phyloP scores from a whole-genome alignment of 2,113 vertebrate genomes.

The Nothocercus julius region DNA sequence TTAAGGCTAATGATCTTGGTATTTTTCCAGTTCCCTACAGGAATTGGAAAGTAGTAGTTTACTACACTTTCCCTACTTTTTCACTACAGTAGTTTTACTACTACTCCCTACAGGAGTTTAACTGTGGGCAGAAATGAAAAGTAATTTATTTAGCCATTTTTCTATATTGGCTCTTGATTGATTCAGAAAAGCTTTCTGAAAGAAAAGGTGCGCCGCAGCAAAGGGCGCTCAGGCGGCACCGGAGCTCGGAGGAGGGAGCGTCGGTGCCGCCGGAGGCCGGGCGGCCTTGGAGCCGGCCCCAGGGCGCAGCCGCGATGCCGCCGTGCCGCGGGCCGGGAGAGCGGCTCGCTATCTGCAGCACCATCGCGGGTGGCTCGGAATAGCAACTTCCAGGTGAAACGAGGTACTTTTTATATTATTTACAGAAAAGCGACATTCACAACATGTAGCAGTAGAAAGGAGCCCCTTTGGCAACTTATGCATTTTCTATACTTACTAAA shows the following conservation, averaged over 20 bases:
- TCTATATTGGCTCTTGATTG: conserved; percentile 52
- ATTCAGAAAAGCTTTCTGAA: conserved; percentile 56
- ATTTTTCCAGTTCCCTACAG: conserved; percentile 56
- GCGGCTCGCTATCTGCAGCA: not conserved
- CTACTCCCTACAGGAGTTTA: conserved; percentile 53
- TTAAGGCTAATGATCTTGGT: conserved; percentile 70
- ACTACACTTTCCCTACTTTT: too few species aligned
- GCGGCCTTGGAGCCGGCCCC: not conserved
- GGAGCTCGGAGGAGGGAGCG: not conserved
- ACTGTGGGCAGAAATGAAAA: conserved; percentile 60
- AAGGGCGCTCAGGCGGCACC: conserved; percentile 3
- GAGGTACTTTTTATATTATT: rapidly evolving
- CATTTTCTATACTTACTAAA: not conserved
- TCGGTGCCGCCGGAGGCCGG: not conserved
- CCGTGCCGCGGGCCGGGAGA: not conserved
- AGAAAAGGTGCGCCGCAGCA: conserved; percentile 36
- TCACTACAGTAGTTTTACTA: too few species aligned
- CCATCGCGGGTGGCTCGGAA: not conserved
- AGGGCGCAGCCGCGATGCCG: not conserved
- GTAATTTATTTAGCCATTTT: conserved; percentile 69
- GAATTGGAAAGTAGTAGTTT: not conserved
- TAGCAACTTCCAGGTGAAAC: not conserved
- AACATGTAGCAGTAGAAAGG: rapidly evolving
- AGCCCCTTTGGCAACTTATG: not conserved
- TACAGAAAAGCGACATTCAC: not conserved